These are phyloP conservation scores for Hippocampus guttulatus DNA, from an alignment of 2,113 vertebrate species.

Conservation along the genomic window DNA sequence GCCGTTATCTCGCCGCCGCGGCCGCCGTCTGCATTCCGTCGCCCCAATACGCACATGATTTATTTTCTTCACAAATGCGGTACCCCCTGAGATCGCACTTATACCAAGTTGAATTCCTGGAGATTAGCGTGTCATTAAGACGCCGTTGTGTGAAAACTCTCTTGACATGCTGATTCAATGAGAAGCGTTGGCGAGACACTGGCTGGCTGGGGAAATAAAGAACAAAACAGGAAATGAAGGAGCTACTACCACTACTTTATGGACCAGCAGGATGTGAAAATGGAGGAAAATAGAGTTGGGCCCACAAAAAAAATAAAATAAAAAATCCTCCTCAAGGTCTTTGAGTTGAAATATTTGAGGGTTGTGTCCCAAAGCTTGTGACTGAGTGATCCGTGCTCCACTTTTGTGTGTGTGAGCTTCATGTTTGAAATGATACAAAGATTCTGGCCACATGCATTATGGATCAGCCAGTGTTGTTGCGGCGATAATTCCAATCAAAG, in stretches of 20 bases:
- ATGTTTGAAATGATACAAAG: conserved; percentile 73
- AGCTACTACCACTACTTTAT: not conserved
- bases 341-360: too few relatives aligned
- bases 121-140: conserved; percentile 59
- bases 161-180: not conserved
- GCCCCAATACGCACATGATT: conserved; percentile 3
- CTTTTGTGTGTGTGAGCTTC: conserved; percentile 54
- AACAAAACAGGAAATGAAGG: conserved; percentile 14
- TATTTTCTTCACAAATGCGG: conserved; percentile 3
- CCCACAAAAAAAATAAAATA: too few relatives aligned
- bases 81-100: conserved; percentile 32
- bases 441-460: conserved; percentile 66
- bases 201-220: conserved; percentile 12
- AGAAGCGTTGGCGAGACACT: not conserved
- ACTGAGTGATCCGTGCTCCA: too few relatives aligned
- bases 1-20: conserved; percentile 37
- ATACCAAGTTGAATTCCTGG: conserved; percentile 24
- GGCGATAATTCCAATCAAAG: conserved; percentile 67
- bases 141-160: conserved; percentile 17
- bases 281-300: too few relatives aligned
- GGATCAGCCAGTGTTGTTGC: conserved; percentile 58
- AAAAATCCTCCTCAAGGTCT: too few relatives aligned
- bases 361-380: too few relatives aligned
- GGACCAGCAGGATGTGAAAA: too few relatives aligned
- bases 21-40: conserved; percentile 32